Evolutionary conservation across 2,888 invertebrate species (phyloP).

Genomic region (Drosophila mercatorum): DNA sequence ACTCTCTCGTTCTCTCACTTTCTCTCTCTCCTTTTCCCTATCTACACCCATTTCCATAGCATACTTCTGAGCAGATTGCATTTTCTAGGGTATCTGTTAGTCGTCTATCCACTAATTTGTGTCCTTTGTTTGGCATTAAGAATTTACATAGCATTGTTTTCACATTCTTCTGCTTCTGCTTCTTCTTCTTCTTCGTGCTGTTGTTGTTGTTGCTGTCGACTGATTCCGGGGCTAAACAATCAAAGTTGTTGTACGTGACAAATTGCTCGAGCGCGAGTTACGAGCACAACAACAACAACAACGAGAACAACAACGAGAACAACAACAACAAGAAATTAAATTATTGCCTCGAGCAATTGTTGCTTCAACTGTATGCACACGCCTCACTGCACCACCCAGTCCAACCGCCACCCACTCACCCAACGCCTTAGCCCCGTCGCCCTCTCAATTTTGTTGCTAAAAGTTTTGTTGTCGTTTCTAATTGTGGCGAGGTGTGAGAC

Average conservation of each 20-base stretch:
- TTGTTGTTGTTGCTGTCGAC: conserved; percentile 37
- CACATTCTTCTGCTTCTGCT: conserved; percentile 21
- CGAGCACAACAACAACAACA: conserved; percentile 47
- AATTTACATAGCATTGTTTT: conserved; percentile 28
- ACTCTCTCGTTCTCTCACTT: not conserved
- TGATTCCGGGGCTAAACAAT: conserved; percentile 66
- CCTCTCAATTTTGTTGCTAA: conserved; percentile 48
- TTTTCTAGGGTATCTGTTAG: conserved; percentile 8
- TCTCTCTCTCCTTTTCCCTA: no score
- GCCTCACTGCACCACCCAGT: not conserved
- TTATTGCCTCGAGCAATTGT: conserved; percentile 64
- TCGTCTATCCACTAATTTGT: not conserved
- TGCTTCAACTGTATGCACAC: conserved; percentile 41
- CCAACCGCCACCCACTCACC: not conserved
- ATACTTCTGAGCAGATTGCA: conserved; percentile 6
- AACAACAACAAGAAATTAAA: conserved; percentile 60
- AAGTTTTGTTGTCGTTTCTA: conserved; percentile 70
- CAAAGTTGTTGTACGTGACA: conserved; percentile 84
- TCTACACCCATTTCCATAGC: not conserved
- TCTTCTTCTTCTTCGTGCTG: not conserved
- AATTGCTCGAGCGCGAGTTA: conserved; percentile 84
- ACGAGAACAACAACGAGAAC: conserved; percentile 38
- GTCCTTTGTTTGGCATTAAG: not conserved
- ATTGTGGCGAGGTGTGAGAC: conserved; percentile 73
- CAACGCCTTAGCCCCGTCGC: not conserved